phyloP scores from a whole-genome alignment of 2,888 invertebrate genomes.

The Tinea semifulvella region DNA sequence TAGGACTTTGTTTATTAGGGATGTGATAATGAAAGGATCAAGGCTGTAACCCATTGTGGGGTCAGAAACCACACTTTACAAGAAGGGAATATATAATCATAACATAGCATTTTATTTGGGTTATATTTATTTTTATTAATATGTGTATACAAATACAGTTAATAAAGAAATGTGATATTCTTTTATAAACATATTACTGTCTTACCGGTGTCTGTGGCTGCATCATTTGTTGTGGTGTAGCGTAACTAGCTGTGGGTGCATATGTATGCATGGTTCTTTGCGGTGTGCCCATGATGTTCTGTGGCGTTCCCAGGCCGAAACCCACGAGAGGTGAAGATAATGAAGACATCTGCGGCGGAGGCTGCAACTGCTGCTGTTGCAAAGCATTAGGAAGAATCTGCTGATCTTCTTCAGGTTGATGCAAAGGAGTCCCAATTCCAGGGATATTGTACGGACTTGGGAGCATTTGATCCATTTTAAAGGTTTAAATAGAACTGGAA shows the following conservation, averaged over 20 bases:
- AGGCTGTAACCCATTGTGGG: too few relatives aligned
- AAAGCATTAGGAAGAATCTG: slow-evolving; percentile 87
- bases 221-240: slow-evolving; percentile 86
- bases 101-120: too few relatives aligned
- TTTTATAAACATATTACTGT: slow-evolving; percentile 15
- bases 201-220: slow-evolving; percentile 89
- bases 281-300: slow-evolving; percentile 71
- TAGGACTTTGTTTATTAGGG: too few relatives aligned
- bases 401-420: slow-evolving; percentile 92
- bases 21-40: too few relatives aligned
- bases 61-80: too few relatives aligned
- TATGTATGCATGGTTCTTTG: slow-evolving; percentile 80
- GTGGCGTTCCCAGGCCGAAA: slow-evolving; percentile 46
- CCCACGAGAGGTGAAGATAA: slow-evolving; percentile 69
- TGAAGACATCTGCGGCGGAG: slow-evolving; percentile 74
- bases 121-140: too few relatives aligned
- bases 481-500: slow-evolving; percentile 2
- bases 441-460: slow-evolving; percentile 91
- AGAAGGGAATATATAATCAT: too few relatives aligned
- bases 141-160: too few relatives aligned
- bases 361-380: slow-evolving; percentile 80
- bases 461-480: slow-evolving; percentile 88
- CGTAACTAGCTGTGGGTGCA: slow-evolving; percentile 77
- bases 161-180: neutral
- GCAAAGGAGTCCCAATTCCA: slow-evolving; percentile 88